A percentile compares a stretch with the other conserved stretches of the same genome.
Conservation (phyloP, 2,888 invertebrate species). For the Myopa testacea region DNA sequence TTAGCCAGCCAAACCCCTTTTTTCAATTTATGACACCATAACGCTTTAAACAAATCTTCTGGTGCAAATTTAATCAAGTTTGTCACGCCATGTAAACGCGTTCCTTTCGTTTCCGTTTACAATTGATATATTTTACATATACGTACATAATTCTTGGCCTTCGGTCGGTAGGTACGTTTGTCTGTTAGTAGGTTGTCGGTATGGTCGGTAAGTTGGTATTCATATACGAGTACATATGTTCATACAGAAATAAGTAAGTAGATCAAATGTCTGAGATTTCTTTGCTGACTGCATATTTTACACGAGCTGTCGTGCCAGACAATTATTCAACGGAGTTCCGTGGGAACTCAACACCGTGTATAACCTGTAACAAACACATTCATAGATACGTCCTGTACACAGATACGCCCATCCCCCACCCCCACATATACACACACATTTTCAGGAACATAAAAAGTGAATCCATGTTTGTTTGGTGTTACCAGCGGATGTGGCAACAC, state of each 20-base stretch:
- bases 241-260: background rate
- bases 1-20: background rate
- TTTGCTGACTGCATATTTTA: background rate
- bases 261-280: conserved; percentile 24
- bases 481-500: conserved; percentile 1
- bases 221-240: no score
- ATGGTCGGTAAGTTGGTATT: background rate
- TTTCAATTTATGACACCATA: background rate
- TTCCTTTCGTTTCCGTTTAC: background rate
- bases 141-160: background rate
- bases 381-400: background rate
- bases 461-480: conserved; percentile 1
- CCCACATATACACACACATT: background rate
- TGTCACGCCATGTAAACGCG: background rate
- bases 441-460: background rate
- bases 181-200: background rate
- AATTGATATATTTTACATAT: background rate
- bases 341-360: background rate
- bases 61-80: background rate
- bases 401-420: background rate
- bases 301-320: conserved; percentile 12
- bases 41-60: conserved; percentile 3
- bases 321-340: conserved; percentile 22
- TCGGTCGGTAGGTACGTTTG: background rate
- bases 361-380: no score